Evolutionary conservation across 2,113 vertebrate species (phyloP), one percentile per base, ranked within the genome.

Genomic region (Camarhynchus parvulus): DNA sequence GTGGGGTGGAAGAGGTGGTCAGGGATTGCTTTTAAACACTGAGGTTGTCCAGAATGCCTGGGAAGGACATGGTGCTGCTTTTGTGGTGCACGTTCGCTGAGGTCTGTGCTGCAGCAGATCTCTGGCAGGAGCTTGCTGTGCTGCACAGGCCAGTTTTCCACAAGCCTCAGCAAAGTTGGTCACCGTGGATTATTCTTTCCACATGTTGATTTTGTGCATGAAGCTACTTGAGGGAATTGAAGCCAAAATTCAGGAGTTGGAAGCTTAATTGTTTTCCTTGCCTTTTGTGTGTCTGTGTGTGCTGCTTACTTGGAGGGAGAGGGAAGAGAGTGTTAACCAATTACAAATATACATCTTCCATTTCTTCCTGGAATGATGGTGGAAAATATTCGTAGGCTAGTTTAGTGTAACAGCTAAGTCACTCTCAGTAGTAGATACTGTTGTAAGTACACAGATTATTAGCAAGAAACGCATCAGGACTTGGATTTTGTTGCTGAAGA

Each of bases 131-230:
- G 77, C 73, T 92, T 0, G 3, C 53, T 41, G 46, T 46, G n/a
- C 55, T 95, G 50, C 80, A 25, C 76, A 28, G 55, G 53, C 80
- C 49, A 17, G 66, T 92, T 94, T 96, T 96, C 96, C 92, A 89
- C 83, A 92, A 41, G 33, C 49, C 83, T 95, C 86, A 93, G 92
- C 93, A 92, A 64, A 72, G 22, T 10, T 84, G 92, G 75, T 96
- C 79, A 66, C 90, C 42, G 13, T 35, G 28, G 55, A 44, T 90
- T 93, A 90, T 94, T 95, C 66, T 75, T 96, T 91, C 94, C 87
- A 92, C 69, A 75, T 93, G 93, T 78, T 0, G 1, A 27, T 92
- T 94, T 93, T 31, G 49, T 66, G 31, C 41, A 27, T 58, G 73
- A 80, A 93, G 30, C 23, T 83, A 18, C 49, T 78, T 75, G 4